A percentile compares a stretch with the other conserved stretches of the same genome.
These are phyloP conservation scores for Aratinga solstitialis DNA, from an alignment of 2,797 vertebrate species.

Conservation along the genomic window DNA sequence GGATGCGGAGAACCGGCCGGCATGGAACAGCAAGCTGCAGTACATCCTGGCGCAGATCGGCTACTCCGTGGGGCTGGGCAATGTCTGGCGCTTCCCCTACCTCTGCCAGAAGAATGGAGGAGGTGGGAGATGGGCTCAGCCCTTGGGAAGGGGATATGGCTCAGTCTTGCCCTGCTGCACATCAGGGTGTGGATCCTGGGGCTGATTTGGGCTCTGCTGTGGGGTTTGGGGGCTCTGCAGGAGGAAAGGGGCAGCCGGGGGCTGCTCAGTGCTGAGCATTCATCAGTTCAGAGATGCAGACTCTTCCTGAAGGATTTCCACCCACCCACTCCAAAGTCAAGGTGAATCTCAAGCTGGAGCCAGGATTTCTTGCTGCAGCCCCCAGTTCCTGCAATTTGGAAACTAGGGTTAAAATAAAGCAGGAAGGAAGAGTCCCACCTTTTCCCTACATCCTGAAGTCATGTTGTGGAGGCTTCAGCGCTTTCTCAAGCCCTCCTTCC, in stretches of 20 bases:
- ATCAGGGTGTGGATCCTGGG: rapidly evolving
- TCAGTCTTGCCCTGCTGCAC: rapidly evolving
- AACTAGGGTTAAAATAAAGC: not conserved
- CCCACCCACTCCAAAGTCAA: rapidly evolving
- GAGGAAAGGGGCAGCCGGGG: not conserved
- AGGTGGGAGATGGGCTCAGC: conserved; percentile 77
- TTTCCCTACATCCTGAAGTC: not conserved
- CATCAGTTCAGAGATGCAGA: rapidly evolving
- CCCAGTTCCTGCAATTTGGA: not conserved
- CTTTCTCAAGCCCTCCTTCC: not conserved
- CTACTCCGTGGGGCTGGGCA: conserved; percentile 95
- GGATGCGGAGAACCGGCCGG: conserved; percentile 87
- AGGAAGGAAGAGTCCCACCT: not conserved
- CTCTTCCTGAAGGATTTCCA: not conserved
- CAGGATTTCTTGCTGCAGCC: not conserved
- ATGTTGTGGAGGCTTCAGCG: not conserved
- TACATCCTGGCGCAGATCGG: conserved; percentile 98
- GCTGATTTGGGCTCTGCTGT: not conserved
- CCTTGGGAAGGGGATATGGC: not conserved
- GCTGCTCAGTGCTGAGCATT: rapidly evolving
- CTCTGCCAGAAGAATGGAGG: conserved; percentile 98
- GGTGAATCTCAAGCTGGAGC: rapidly evolving
- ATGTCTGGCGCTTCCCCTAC: conserved; percentile 98
- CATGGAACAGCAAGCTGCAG: conserved; percentile 97
- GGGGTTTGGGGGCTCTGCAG: not conserved